A percentile compares a stretch with the other conserved stretches of the same genome.
Evolutionary conservation across 1,140 invertebrate genomes (phyloP).

Genomic region (Mylabris phalerata): DNA sequence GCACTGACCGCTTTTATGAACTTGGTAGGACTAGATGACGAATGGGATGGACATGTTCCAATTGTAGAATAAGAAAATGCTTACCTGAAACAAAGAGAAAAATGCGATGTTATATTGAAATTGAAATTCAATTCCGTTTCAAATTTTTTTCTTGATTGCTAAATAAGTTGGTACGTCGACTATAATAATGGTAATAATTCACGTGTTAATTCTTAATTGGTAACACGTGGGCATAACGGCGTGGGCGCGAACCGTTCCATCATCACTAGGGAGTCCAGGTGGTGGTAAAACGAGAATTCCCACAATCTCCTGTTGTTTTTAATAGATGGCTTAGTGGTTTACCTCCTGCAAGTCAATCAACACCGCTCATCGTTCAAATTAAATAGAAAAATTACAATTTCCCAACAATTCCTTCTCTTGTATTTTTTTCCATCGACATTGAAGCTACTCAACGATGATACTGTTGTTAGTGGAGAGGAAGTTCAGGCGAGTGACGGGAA

Average conservation of each 20-base stretch:
- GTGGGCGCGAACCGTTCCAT: conserved; percentile 12
- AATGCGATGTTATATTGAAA: too few species aligned
- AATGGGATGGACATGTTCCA: background rate
- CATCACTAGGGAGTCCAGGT: conserved; percentile 15
- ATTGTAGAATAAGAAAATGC: conserved; percentile 1
- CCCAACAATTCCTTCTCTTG: too few species aligned
- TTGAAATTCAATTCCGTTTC: too few species aligned
- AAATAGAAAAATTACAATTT: too few species aligned
- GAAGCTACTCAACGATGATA: too few species aligned
- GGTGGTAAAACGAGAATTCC: conserved; percentile 9
- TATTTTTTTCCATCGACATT: too few species aligned
- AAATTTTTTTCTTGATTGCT: too few species aligned
- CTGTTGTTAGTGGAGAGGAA: background rate
- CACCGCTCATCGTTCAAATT: background rate
- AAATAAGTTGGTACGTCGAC: too few species aligned
- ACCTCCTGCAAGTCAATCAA: conserved; percentile 14
- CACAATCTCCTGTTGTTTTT: conserved; percentile 12
- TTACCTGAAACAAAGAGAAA: conserved; percentile 11
- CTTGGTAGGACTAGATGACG: background rate
- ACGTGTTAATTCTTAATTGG: conserved; percentile 17
- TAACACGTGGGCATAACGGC: conserved; percentile 14
- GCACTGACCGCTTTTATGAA: conserved; percentile 14
- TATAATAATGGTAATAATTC: conserved; percentile 11
- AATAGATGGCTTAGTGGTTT: conserved; percentile 13
- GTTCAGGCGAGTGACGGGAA: background rate